Evolutionary conservation across 2,113 vertebrate genomes (phyloP), one percentile per base, ranked within the genome.

Genomic region (Willisornis vidua): DNA sequence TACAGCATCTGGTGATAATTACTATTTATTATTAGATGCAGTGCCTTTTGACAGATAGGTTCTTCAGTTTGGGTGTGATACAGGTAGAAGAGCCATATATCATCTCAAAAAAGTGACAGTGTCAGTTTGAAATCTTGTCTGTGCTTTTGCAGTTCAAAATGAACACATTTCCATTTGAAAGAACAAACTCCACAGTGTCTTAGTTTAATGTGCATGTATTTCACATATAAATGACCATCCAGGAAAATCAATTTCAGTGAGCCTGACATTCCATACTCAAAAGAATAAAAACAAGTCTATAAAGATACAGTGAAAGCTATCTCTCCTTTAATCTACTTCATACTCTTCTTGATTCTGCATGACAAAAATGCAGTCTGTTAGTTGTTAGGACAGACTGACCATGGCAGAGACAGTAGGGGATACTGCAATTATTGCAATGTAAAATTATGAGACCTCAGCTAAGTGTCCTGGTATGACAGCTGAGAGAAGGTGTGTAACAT

Each of bases 121-220:
- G 72, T 86, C 76, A 57, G 48, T 89, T 84, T 90, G 85, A 92
- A 95, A 89, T 90, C 52, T 72, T 80, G 75, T 81, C 79, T 51
- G 28, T 78, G 65, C 63, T 90, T 89, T 61, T 94, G 65, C 65
- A 84, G 61, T 87, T 95, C 72, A 74, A 90, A 95, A 89, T 77
- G 51, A 94, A 90, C 73, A 37, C 26, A 78, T 90, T 96, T 95
- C 57, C 57, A 65, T 96, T 90, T 93, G 87, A 96, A 94, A 97
- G 87, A 73, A 89, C 15, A 39, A 90, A 78, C 45, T 72, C 68
- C 15, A 77, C 55, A 48, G 48, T 87, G 92, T 85, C 86, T 92
- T 90, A 84, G 51, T 89, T 92, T 84, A 89, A 92, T 90, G 48
- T 75, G 72, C 78, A 41, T 71, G 68, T 90, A 94, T 94, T 97